Percentiles rank a stretch among this genome's conserved stretches.
Conservation (phyloP, 2,113 vertebrate genomes). For the Brachyhypopomus occidentalis region DNA sequence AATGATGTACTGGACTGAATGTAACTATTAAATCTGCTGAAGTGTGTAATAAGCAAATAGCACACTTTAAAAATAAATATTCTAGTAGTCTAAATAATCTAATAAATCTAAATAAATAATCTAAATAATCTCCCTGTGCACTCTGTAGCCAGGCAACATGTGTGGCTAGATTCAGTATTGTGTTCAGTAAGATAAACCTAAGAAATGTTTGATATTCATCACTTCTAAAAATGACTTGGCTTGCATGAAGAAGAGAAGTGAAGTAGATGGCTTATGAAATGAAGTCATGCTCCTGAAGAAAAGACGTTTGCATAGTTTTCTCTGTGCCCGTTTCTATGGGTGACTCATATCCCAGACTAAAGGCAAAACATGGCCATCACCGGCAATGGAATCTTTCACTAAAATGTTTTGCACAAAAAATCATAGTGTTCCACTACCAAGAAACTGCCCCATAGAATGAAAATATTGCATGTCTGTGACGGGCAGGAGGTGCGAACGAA, state of each 20-base stretch:
- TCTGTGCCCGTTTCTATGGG: conserved; percentile 17
- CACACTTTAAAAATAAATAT: too few relatives aligned
- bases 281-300: neutral
- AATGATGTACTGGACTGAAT: neutral
- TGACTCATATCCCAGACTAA: conserved; percentile 27
- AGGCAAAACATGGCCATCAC: conserved; percentile 35
- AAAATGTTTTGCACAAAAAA: neutral
- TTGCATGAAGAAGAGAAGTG: too few relatives aligned
- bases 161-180: too few relatives aligned
- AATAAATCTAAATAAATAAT: too few relatives aligned
- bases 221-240: too few relatives aligned
- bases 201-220: too few relatives aligned
- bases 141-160: too few relatives aligned
- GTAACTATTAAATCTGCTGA: neutral
- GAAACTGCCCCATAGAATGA: neutral
- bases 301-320: neutral
- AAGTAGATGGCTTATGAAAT: neutral
- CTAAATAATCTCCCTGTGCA: too few relatives aligned
- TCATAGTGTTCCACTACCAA: neutral
- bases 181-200: too few relatives aligned
- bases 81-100: too few relatives aligned
- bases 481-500: too few relatives aligned
- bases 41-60: neutral
- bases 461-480: too few relatives aligned
- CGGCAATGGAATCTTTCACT: conserved; percentile 4